phyloP scores from a whole-genome alignment of 2,113 vertebrate genomes.

The Pangasianodon hypophthalmus region DNA sequence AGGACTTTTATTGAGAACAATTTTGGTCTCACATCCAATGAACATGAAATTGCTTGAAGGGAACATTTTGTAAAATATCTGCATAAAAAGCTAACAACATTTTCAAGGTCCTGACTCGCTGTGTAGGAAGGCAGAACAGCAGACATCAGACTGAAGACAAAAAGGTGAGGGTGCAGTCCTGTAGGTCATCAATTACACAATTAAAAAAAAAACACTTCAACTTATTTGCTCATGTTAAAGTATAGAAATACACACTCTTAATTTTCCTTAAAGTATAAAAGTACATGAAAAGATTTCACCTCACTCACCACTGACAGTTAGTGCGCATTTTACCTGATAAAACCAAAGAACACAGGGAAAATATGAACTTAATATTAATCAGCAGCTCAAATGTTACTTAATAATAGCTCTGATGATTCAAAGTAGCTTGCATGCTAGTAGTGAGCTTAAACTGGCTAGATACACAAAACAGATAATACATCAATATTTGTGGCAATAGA shows the following conservation, averaged over 20 bases:
- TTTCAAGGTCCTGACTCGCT: not conserved
- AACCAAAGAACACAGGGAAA: not conserved
- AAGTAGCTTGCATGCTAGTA: not conserved
- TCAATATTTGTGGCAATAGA: not conserved
- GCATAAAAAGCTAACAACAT: not conserved
- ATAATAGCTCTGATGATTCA: not conserved
- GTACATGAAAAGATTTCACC: not conserved
- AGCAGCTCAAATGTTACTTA: not conserved
- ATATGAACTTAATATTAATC: not conserved
- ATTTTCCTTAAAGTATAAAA: not conserved
- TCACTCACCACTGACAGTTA: not conserved
- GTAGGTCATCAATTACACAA: not conserved
- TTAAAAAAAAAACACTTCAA: not conserved
- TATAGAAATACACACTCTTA: not conserved
- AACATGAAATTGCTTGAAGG: not conserved
- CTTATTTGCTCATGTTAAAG: not conserved
- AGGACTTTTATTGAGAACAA: not conserved
- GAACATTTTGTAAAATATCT: not conserved
- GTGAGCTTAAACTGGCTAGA: not conserved
- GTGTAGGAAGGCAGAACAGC: not conserved
- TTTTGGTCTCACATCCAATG: not conserved
- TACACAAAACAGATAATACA: not conserved
- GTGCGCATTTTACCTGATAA: not conserved
- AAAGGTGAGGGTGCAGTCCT: not conserved
- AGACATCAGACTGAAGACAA: not conserved